A percentile compares a stretch with the other conserved stretches of the same genome.
Conservation (phyloP, 2,888 invertebrate genomes). For the Cistogaster globosa region DNA sequence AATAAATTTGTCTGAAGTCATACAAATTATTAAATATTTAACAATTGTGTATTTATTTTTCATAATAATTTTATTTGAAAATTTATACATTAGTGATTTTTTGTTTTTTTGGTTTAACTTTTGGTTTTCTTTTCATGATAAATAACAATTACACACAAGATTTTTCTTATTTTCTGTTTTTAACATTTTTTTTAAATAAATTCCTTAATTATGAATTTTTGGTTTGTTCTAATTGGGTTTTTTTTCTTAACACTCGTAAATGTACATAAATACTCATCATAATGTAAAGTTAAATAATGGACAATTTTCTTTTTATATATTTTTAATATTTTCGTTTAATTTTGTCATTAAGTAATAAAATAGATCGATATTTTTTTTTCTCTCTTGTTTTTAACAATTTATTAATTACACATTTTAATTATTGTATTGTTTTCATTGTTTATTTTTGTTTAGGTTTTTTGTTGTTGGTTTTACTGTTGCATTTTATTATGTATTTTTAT, state of each 20-base stretch:
- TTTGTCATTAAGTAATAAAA: conserved; percentile 63
- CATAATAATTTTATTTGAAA: conserved; percentile 54
- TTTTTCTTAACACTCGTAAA: conserved; percentile 21
- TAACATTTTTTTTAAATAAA: conserved; percentile 64
- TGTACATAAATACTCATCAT: conserved; percentile 44
- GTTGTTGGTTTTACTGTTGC: not conserved
- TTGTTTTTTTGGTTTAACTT: not conserved
- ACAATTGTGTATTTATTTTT: not conserved
- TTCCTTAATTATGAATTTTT: conserved; percentile 58
- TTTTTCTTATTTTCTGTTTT: conserved; percentile 43
- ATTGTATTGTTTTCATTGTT: conserved; percentile 65
- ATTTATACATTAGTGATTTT: conserved; percentile 30
- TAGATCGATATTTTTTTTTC: conserved; percentile 51
- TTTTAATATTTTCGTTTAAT: too few species aligned
- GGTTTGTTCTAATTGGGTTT: conserved; percentile 39
- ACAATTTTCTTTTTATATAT: conserved; percentile 10
- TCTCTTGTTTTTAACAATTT: conserved; percentile 41
- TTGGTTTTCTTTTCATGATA: conserved; percentile 29
- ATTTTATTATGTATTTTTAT: not conserved
- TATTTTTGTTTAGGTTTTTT: not conserved
- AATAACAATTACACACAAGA: conserved; percentile 67
- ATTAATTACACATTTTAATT: conserved; percentile 51
- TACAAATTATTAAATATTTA: not conserved
- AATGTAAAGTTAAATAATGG: conserved; percentile 54
- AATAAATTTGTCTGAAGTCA: too few species aligned